phyloP scores from a whole-genome alignment of 2,113 vertebrate species.

The Zosterops hypoxanthus region DNA sequence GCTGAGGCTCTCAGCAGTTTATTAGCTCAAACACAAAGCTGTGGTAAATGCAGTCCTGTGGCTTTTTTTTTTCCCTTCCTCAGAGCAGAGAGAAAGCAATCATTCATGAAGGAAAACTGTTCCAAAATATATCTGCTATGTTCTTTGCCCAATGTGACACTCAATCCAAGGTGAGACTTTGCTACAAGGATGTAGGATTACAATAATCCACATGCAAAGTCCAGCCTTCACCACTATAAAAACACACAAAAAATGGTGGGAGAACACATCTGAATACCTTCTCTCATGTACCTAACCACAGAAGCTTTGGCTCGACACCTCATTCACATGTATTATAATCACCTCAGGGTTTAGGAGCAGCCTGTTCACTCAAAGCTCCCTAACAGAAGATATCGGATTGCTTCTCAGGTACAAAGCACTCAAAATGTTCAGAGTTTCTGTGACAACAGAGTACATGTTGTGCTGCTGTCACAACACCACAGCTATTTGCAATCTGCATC shows the following conservation, averaged over 20 bases:
- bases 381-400: neutral
- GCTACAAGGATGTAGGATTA: neutral
- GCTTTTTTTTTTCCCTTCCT: neutral
- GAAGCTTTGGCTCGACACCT: neutral
- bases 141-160: neutral
- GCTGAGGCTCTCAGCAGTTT: neutral
- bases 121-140: neutral
- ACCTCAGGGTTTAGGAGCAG: neutral
- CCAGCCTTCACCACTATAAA: neutral
- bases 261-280: neutral
- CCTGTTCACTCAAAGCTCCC: neutral
- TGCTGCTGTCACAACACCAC: neutral
- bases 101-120: neutral
- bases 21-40: constrained; percentile 20
- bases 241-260: neutral
- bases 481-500: neutral
- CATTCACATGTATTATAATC: neutral
- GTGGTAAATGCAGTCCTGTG: constrained; percentile 1
- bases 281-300: neutral
- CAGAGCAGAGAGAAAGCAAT: neutral
- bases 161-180: neutral
- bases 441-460: neutral
- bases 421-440: neutral
- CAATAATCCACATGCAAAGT: neutral
- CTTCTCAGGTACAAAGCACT: neutral